Conservation (phyloP, 2,888 invertebrate genomes). For the Drosophila mimica region DNA sequence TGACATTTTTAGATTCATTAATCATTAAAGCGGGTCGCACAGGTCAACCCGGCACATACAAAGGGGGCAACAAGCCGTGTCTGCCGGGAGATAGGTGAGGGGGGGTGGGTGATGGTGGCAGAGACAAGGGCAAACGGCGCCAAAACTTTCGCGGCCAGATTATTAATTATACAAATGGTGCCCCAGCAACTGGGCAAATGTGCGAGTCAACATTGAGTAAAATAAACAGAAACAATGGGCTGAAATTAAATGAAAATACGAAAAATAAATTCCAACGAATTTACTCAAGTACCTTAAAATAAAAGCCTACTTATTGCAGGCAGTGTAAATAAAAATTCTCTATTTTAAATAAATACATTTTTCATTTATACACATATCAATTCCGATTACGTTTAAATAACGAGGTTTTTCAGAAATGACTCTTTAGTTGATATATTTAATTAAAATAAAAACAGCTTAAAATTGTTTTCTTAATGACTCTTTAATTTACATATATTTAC, state of each 20-base stretch:
- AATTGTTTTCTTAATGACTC: not conserved
- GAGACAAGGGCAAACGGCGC: conserved; percentile 18
- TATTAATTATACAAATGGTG: conserved; percentile 72
- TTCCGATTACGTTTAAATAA: conserved; percentile 6
- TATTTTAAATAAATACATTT: conserved; percentile 1
- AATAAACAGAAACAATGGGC: conserved; percentile 22
- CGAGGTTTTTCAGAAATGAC: not conserved
- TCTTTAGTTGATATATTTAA: not conserved
- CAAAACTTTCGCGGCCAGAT: conserved; percentile 40
- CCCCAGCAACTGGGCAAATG: conserved; percentile 44
- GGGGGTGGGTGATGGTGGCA: not conserved
- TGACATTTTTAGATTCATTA: conserved; percentile 75
- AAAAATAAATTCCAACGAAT: not conserved
- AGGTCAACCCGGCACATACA: conserved; percentile 53
- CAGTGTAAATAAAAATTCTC: not conserved
- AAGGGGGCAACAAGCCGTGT: conserved; percentile 15
- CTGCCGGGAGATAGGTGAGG: not conserved
- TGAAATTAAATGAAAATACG: not conserved
- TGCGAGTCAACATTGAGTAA: conserved; percentile 55
- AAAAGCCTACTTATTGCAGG: not conserved
- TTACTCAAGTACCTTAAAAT: not conserved
- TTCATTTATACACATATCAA: not conserved
- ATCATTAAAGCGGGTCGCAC: conserved; percentile 67
- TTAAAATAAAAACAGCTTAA: conserved; percentile 3
- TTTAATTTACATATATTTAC: not conserved